Conservation (phyloP, 2,113 vertebrate species). For the Phycodurus eques region DNA sequence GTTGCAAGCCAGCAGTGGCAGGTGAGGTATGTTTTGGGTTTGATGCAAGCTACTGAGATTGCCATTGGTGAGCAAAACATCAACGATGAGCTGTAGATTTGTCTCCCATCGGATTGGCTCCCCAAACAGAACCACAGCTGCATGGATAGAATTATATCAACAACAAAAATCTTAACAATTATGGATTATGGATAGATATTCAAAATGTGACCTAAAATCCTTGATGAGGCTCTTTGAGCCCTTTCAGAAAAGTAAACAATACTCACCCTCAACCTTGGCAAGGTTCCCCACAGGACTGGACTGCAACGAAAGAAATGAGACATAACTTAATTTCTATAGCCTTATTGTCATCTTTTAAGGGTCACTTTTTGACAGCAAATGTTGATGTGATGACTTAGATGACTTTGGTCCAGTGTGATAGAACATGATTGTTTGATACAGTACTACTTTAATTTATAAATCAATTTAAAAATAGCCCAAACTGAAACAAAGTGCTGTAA, state of each 20-base stretch:
- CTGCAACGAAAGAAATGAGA: constrained; percentile 68
- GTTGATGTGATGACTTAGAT: neutral
- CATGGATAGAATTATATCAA: neutral
- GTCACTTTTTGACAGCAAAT: neutral
- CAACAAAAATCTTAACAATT: neutral
- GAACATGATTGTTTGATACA: neutral
- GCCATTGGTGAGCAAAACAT: constrained; percentile 83
- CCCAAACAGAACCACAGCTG: constrained; percentile 86
- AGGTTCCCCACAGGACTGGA: constrained; percentile 73
- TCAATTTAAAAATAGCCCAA: neutral
- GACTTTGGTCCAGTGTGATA: neutral
- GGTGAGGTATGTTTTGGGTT: constrained; percentile 69
- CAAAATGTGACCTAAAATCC: neutral
- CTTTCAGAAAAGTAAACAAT: neutral
- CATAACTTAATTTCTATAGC: neutral
- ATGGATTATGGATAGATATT: neutral
- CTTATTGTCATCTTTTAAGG: no score
- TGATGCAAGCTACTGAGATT: constrained; percentile 75
- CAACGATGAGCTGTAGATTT: constrained; percentile 85
- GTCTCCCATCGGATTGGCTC: constrained; percentile 92
- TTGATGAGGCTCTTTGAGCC: neutral
- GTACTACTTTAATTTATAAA: no score
- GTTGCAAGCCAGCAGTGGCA: constrained; percentile 87
- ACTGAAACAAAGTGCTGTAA: neutral
- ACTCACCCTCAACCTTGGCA: constrained; percentile 84